phyloP scores from a whole-genome alignment of 2,888 invertebrate species.

The Drosophila atripex region DNA sequence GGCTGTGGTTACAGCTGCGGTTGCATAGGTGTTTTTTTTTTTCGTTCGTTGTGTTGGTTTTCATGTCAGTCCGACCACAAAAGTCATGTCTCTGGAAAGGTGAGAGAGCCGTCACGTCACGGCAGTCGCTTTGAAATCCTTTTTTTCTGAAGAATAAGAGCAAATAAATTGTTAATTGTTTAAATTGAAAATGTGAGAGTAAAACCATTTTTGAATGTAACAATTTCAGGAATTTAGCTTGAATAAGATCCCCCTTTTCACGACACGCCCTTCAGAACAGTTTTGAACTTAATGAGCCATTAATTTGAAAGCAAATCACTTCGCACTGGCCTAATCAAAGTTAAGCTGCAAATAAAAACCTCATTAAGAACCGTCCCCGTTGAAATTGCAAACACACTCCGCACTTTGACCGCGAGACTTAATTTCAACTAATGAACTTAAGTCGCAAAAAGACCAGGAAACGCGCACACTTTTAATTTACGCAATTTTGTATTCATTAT shows the following conservation, averaged over 20 bases:
- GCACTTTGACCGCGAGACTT: not conserved
- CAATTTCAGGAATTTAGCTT: not conserved
- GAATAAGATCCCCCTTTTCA: not conserved
- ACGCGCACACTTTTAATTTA: not conserved
- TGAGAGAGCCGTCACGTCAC: constrained; percentile 38
- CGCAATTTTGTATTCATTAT: constrained; percentile 30
- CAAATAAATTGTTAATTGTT: not conserved
- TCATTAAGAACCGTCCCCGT: constrained; percentile 5
- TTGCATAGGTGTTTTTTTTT: constrained; percentile 1
- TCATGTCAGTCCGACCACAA: constrained; percentile 44
- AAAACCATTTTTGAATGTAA: too few relatives aligned
- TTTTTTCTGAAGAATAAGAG: not conserved
- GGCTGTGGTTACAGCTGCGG: constrained; percentile 19
- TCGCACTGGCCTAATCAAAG: not conserved
- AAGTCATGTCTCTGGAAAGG: constrained; percentile 25
- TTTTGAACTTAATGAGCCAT: not conserved
- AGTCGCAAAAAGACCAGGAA: not conserved
- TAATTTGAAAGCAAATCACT: constrained; percentile 1
- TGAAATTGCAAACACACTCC: constrained; percentile 17
- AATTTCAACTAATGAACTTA: not conserved
- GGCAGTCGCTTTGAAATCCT: not conserved
- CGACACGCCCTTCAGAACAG: not conserved
- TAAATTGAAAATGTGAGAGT: not conserved
- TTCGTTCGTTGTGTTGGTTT: not conserved
- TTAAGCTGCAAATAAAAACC: constrained; percentile 4